These are phyloP conservation scores for Trachelus iudaicus DNA, from an alignment of 2,888 invertebrate species.

Conservation along the genomic window DNA sequence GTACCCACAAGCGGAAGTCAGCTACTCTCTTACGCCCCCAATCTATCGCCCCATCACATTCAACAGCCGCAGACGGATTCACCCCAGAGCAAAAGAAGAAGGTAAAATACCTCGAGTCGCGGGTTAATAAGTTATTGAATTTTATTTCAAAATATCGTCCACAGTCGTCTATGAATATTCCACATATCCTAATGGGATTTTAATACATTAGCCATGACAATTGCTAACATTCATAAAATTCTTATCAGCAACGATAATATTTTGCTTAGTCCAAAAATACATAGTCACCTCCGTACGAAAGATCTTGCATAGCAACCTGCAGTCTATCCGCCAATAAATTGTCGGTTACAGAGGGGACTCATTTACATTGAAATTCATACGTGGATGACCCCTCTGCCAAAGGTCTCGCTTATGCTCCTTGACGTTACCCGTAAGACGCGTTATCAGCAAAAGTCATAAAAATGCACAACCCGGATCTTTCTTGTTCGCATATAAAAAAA, in stretches of 20 bases:
- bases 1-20: slow-evolving; percentile 43
- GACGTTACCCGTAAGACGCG: not conserved
- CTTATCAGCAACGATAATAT: not conserved
- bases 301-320: not conserved
- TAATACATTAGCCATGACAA: not conserved
- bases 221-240: not conserved
- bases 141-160: not conserved
- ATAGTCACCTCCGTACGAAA: not conserved
- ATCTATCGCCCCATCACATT: slow-evolving; percentile 57
- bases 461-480: not conserved
- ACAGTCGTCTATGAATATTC: not conserved
- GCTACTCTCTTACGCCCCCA: slow-evolving; percentile 55
- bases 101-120: slow-evolving; percentile 33
- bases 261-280: not conserved
- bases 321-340: no score
- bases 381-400: not conserved
- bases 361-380: not conserved
- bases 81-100: slow-evolving; percentile 54
- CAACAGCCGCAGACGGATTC: slow-evolving; percentile 51
- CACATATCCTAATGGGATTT: not conserved
- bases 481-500: not conserved
- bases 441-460: not conserved
- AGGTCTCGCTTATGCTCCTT: not conserved
- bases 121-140: not conserved
- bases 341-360: not conserved